Conservation (phyloP, 1,140 invertebrate species). For the Drosophila takahashii region DNA sequence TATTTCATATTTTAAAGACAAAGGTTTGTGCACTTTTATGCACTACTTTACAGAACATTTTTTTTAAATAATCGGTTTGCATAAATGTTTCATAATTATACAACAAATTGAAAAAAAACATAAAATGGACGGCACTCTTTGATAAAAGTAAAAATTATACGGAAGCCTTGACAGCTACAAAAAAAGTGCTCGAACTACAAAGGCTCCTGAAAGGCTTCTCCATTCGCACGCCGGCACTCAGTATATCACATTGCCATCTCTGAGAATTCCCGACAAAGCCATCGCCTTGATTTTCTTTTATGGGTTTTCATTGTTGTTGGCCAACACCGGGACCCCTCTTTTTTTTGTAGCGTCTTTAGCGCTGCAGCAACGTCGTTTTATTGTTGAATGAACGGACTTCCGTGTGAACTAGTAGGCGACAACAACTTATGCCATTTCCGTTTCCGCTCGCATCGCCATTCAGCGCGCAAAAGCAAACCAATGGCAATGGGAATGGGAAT, state of each 20-base stretch:
- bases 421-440: slow-evolving; percentile 83
- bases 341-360: slow-evolving; percentile 30
- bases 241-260: slow-evolving; percentile 39
- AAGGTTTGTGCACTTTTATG: too few relatives aligned
- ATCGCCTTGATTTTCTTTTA: slow-evolving; percentile 51
- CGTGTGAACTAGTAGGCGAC: slow-evolving; percentile 81
- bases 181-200: not conserved
- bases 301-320: slow-evolving; percentile 56
- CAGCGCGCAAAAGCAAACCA: slow-evolving; percentile 36
- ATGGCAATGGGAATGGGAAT: slow-evolving; percentile 3
- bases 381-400: slow-evolving; percentile 79
- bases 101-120: too few relatives aligned
- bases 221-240: slow-evolving; percentile 1
- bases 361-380: slow-evolving; percentile 56
- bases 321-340: slow-evolving; percentile 15
- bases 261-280: slow-evolving; percentile 20
- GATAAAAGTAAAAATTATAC: not conserved
- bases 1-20: too few relatives aligned
- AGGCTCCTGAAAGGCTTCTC: not conserved
- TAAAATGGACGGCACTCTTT: too few relatives aligned
- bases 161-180: not conserved
- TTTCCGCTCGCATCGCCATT: slow-evolving; percentile 63
- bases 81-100: too few relatives aligned
- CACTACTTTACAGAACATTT: too few relatives aligned
- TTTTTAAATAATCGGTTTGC: too few relatives aligned